These are phyloP conservation scores for Venturia canescens DNA, from an alignment of 1,140 invertebrate species.

Conservation along the genomic window DNA sequence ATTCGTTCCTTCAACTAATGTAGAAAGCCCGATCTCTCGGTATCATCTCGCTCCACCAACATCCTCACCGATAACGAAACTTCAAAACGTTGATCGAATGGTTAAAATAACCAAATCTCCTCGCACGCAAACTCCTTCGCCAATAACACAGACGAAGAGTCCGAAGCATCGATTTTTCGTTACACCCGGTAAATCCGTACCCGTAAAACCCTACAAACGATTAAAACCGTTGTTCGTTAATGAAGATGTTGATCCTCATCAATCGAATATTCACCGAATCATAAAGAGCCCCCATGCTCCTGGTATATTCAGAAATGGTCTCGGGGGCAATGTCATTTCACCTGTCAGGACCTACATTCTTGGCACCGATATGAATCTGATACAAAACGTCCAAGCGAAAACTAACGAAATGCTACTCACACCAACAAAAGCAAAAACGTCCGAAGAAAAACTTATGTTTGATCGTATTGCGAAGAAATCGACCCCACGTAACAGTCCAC, in stretches of 20 bases:
- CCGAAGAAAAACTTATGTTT: slow-evolving; percentile 19
- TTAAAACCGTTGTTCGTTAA: neutral
- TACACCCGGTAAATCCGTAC: neutral
- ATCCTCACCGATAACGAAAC: neutral
- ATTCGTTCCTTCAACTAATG: no score
- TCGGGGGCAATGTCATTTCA: neutral
- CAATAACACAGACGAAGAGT: neutral
- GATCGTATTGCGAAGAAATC: neutral
- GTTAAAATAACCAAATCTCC: neutral
- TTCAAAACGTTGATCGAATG: neutral
- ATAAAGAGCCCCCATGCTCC: slow-evolving; percentile 24
- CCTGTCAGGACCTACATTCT: slow-evolving; percentile 21
- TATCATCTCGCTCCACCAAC: neutral
- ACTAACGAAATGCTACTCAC: slow-evolving; percentile 1
- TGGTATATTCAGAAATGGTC: neutral
- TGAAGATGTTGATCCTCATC: neutral
- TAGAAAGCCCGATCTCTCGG: no score
- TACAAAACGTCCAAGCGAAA: neutral
- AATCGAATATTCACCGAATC: neutral
- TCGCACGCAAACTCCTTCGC: neutral
- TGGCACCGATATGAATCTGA: slow-evolving; percentile 33
- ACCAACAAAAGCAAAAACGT: neutral
- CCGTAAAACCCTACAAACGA: neutral
- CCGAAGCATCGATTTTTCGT: slow-evolving; percentile 13
- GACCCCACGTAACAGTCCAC: neutral